Conservation (phyloP, 1,140 invertebrate genomes). For the Aphis craccivora region DNA sequence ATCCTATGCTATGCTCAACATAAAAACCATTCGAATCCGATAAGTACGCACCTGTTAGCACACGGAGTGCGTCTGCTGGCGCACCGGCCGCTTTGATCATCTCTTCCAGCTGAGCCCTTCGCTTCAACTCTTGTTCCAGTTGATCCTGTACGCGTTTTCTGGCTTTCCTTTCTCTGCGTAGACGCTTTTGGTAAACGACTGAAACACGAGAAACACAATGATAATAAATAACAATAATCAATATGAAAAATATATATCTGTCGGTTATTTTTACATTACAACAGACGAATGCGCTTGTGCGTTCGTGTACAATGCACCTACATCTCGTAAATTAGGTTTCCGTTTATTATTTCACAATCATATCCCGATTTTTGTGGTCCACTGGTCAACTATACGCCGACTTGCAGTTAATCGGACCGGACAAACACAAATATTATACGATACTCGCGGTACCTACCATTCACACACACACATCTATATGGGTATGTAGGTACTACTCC, state of each 20-base stretch:
- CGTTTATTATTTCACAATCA: conserved; percentile 42
- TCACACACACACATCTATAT: neutral
- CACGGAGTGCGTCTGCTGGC: conserved; percentile 76
- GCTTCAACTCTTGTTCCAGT: conserved; percentile 79
- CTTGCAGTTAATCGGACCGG: conserved; percentile 46
- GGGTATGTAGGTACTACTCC: neutral
- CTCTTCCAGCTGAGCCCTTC: conserved; percentile 79
- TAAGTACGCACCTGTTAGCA: conserved; percentile 73
- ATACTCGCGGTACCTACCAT: neutral
- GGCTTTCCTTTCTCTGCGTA: conserved; percentile 84
- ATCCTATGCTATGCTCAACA: neutral
- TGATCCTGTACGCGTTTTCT: conserved; percentile 84
- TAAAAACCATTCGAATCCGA: neutral
- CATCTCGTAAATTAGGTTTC: neutral
- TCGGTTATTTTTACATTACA: neutral
- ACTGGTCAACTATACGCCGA: neutral
- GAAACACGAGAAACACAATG: conserved; percentile 64
- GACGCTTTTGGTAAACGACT: conserved; percentile 86
- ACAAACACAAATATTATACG: conserved; percentile 47
- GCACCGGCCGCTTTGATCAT: conserved; percentile 80
- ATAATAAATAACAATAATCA: neutral
- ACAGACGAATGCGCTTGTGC: neutral
- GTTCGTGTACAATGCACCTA: neutral
- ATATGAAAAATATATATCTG: neutral
- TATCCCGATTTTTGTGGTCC: neutral